These are phyloP conservation scores for Zhuqinia jingwanae DNA, from an alignment of 2,888 invertebrate genomes.

Conservation along the genomic window DNA sequence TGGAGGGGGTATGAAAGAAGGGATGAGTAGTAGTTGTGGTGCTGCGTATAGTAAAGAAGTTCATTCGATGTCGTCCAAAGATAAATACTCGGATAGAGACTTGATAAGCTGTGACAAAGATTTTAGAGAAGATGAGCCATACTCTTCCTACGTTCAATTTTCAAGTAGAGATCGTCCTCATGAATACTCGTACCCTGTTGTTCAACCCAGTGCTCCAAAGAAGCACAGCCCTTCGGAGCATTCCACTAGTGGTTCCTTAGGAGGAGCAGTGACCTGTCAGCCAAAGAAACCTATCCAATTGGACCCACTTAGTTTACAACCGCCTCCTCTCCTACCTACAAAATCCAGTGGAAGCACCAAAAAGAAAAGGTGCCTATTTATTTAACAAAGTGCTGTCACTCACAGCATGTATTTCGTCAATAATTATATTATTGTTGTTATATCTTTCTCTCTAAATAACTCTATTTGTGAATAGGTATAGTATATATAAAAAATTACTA, in stretches of 20 bases:
- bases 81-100: conserved; percentile 78
- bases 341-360: conserved; percentile 79
- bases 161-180: conserved; percentile 83
- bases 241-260: conserved; percentile 75
- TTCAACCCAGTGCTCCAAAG: conserved; percentile 80
- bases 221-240: conserved; percentile 75
- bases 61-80: conserved; percentile 78
- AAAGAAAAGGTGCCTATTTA: conserved; percentile 78
- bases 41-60: conserved; percentile 76
- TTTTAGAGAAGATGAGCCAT: conserved; percentile 78
- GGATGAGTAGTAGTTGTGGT: conserved; percentile 72
- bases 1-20: conserved; percentile 70
- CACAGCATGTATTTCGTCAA: conserved; percentile 11
- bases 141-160: conserved; percentile 89
- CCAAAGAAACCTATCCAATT: conserved; percentile 79
- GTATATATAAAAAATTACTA: conserved; percentile 5
- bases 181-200: conserved; percentile 93
- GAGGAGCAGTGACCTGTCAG: conserved; percentile 75
- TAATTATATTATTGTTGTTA: conserved; percentile 11
- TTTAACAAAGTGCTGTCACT: conserved; percentile 63
- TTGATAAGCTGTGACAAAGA: conserved; percentile 78
- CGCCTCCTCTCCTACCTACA: conserved; percentile 79
- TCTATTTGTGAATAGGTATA: conserved; percentile 23
- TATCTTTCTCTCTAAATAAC: conserved; percentile 1
- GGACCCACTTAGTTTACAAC: conserved; percentile 78